phyloP scores from a whole-genome alignment of 2,797 vertebrate species.

The Thamnophis elegans region DNA sequence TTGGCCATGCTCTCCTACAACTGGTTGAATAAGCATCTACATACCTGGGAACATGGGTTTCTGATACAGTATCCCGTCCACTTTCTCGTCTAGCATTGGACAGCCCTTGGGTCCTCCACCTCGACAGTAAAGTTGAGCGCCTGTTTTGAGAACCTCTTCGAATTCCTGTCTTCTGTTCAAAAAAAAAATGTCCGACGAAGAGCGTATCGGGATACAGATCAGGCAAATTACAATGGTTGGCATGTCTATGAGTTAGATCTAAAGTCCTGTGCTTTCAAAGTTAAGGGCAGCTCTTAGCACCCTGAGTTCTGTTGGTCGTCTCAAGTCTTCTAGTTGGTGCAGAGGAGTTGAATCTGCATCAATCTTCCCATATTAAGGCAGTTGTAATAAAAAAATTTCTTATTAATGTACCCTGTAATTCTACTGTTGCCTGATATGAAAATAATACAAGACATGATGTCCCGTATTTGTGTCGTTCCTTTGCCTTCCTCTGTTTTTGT shows the following conservation, averaged over 20 bases:
- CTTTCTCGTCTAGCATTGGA: slow-evolving; percentile 62
- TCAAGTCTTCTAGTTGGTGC: neutral
- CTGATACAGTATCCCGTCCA: slow-evolving; percentile 82
- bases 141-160: neutral
- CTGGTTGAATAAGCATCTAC: slow-evolving; percentile 81
- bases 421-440: neutral
- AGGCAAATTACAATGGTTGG: neutral
- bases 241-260: neutral
- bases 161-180: neutral
- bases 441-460: neutral
- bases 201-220: neutral
- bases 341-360: neutral
- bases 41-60: slow-evolving; percentile 87
- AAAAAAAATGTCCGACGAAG: fast-evolving
- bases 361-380: neutral
- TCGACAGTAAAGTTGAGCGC: neutral
- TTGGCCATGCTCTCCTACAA: slow-evolving; percentile 95
- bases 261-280: neutral
- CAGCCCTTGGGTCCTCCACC: fast-evolving
- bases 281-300: neutral
- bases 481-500: neutral
- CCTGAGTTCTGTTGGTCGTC: neutral
- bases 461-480: neutral
- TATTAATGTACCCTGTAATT: neutral
- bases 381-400: neutral